A percentile compares a stretch with the other conserved stretches of the same genome.
Evolutionary conservation across 2,888 invertebrate genomes (phyloP).

Genomic region (Alentia gelatinosa): DNA sequence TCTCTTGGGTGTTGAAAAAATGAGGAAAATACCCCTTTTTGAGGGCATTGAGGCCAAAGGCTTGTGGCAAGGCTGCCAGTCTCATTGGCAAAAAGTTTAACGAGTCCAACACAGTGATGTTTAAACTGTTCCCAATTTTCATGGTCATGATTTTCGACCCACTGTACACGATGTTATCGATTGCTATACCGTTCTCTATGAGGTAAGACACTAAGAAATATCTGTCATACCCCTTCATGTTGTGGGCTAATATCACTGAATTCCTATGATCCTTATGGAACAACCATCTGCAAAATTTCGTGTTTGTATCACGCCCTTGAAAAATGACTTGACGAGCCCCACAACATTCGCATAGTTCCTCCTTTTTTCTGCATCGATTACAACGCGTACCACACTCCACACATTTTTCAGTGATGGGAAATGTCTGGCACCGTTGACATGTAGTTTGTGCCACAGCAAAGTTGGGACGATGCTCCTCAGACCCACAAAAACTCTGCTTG

Average conservation of each 20-base stretch:
- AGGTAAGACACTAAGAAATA: conserved; percentile 53
- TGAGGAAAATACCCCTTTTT: conserved; percentile 2
- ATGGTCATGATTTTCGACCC: conserved; percentile 26
- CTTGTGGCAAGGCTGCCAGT: not conserved
- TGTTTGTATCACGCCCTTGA: not conserved
- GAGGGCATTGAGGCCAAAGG: not conserved
- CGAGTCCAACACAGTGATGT: not conserved
- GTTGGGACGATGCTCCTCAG: not conserved
- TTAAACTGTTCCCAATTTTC: conserved; percentile 2
- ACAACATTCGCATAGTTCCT: not conserved
- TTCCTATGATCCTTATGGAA: not conserved
- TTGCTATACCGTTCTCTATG: not conserved
- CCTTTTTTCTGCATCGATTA: not conserved
- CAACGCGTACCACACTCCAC: not conserved
- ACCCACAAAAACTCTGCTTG: not conserved
- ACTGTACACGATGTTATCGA: not conserved
- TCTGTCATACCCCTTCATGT: conserved; percentile 55
- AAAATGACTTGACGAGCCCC: conserved; percentile 16
- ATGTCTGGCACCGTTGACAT: not conserved
- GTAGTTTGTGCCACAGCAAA: not conserved
- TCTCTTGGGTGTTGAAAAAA: not conserved
- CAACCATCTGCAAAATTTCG: conserved; percentile 28
- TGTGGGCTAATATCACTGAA: conserved; percentile 57
- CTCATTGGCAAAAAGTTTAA: conserved; percentile 1
- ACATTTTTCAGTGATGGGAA: not conserved